Evolutionary conservation across 2,797 vertebrate species (phyloP).

Genomic region (Pygocentrus nattereri): DNA sequence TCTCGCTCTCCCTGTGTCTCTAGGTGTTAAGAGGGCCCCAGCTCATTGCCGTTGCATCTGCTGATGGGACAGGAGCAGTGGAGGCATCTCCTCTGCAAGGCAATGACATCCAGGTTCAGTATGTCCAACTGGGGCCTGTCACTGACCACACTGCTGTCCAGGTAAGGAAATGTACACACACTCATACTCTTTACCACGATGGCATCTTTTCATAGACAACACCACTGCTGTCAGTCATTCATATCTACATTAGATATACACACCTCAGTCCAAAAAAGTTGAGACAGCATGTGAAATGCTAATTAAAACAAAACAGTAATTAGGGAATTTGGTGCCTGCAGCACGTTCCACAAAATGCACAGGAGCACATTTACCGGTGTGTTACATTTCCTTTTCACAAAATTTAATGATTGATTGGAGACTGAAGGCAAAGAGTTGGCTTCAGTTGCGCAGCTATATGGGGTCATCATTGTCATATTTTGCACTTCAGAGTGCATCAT

Average conservation of each 20-base stretch:
- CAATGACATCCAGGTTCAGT: conserved; percentile 97
- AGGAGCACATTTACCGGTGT: too few relatives aligned
- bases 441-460: too few relatives aligned
- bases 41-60: conserved; percentile 94
- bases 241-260: neutral
- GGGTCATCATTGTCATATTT: too few relatives aligned
- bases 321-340: too few relatives aligned
- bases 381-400: too few relatives aligned
- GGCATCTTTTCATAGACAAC: neutral
- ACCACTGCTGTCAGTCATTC: neutral
- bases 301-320: too few relatives aligned
- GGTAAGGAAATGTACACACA: conserved; percentile 72
- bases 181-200: neutral
- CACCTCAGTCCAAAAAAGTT: too few relatives aligned
- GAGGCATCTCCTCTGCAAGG: conserved; percentile 91
- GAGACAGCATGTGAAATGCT: too few relatives aligned
- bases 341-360: too few relatives aligned
- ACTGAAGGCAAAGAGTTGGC: too few relatives aligned
- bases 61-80: conserved; percentile 86
- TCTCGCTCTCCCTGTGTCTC: conserved; percentile 20
- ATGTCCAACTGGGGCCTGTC: conserved; percentile 94
- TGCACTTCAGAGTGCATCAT: too few relatives aligned
- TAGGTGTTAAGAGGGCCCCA: conserved; percentile 96
- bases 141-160: conserved; percentile 87
- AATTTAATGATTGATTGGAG: too few relatives aligned